Evolutionary conservation across 2,797 vertebrate genomes (phyloP), one percentile per base, ranked within the genome.

Genomic region (Luscinia megarhynchos): DNA sequence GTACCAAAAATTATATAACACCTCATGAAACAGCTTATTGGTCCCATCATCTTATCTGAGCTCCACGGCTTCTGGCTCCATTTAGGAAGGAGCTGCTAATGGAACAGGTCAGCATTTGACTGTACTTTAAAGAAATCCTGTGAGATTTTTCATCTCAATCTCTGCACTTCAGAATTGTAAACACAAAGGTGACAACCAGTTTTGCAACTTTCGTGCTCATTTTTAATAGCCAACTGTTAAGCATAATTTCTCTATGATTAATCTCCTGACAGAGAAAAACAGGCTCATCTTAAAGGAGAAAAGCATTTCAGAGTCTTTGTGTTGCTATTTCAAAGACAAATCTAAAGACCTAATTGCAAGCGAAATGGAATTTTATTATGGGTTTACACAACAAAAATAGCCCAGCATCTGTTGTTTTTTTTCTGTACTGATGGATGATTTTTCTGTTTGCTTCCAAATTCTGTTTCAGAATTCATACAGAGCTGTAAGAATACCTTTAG

Each of bases 361-460:
- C 16, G 21, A 66, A 82, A 22, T 67, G 66, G 76, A 95, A 96
- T 86, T 92, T 86, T 89, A 27, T 77, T 75, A 41, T 90, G 85
- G 76, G 50, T 83, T 95, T 96, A 66, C 93, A 95, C 91, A 97
- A 95, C 87, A 92, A 83, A 97, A 97, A 97, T 85, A 96, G 93
- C 84, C 80, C 61, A 46, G 90, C 87, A 94, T 90, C 93, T 97
- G 94, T 85, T 94, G 91, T 90, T 91, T 76, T 91, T 86, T 86
- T 89, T 89, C 81, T 90, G 58, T 89, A 19, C 89, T 64, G 75
- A 84, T 84, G 75, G 51, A 43, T 92, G 81, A 88, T 61, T 95
- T 92, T 84, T 81, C 73, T 89, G 87, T 61, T 70, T 94, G 67
- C 85, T 91, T 75, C 84, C 77, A 85, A 89, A 82, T 69, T 90